phyloP scores from a whole-genome alignment of 2,888 invertebrate species.

The Phaedon cochleariae region DNA sequence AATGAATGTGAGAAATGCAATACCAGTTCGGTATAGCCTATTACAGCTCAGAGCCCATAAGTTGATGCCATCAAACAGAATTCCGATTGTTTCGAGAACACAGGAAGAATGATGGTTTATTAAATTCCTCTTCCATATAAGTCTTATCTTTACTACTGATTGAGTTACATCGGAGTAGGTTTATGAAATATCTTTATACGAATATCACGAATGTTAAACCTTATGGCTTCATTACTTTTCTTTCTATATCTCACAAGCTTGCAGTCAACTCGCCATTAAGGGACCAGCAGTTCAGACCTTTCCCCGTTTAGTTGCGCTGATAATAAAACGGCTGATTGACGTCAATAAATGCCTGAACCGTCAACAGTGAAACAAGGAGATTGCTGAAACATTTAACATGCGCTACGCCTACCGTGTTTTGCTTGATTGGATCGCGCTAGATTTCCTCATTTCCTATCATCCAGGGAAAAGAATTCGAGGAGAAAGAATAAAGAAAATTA shows the following conservation, averaged over 20 bases:
- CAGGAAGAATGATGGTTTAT: neutral
- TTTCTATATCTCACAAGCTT: neutral
- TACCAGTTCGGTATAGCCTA: too few relatives aligned
- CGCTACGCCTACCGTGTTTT: constrained; percentile 48
- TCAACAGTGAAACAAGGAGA: constrained; percentile 49
- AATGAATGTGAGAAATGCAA: too few relatives aligned
- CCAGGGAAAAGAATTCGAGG: neutral
- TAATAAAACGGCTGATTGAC: constrained; percentile 46
- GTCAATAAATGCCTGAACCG: constrained; percentile 49
- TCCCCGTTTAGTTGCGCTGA: constrained; percentile 22
- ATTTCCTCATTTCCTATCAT: constrained; percentile 9
- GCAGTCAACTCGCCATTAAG: neutral
- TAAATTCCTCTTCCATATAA: neutral
- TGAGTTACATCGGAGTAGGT: neutral
- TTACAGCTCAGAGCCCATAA: too few relatives aligned
- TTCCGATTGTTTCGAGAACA: too few relatives aligned
- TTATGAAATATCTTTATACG: neutral
- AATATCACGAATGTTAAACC: neutral
- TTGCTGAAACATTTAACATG: constrained; percentile 42
- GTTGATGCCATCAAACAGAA: too few relatives aligned
- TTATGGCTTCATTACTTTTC: neutral
- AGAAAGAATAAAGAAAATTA: neutral
- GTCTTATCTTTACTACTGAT: neutral
- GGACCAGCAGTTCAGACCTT: neutral
- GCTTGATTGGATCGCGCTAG: constrained; percentile 51